Base-by-base conservation (phyloP, 1,140 invertebrate species). In the Augochlora pura region DNA sequence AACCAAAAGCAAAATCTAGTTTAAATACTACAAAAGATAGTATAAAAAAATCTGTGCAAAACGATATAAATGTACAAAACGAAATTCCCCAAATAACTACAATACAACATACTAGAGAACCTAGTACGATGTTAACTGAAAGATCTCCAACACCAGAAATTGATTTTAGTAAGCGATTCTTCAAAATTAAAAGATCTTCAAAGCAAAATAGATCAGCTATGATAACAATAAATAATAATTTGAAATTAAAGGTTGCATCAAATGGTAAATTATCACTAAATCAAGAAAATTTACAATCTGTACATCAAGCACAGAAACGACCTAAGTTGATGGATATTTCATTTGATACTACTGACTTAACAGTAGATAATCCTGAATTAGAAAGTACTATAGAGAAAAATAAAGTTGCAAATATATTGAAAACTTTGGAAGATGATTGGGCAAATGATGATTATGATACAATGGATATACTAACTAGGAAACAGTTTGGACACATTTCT, bases 341-440 rank as follows among this genome's bases (percentile, higher is more conserved):
- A 14, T 83, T 91, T 23, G 90, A 92, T 64, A 81, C 89, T 7
- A 84, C 82, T 9, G 92, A 93, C 83, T 78, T 93, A 25, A 84
- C 79, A 8, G 88, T 92, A 27, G 87, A 90, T 52, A 88, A 92
- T 52, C 86, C 89, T 8, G 64, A 80, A 8, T 49, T 88, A 12
- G 87, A 91, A 69, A 21, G 42, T 14, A 81, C 81, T 0, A 69
- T 88, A n/a, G 71, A 88, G 2, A 60, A 83, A 23, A 84, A 62
- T 18, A 83, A 87, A 59, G 84, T 93, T 14, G 83, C 77, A 23
- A 77, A 89, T 67, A 84, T 93, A 39, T 64, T 93, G 57, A 87
- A 90, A 77, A 80, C 90, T 63, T 80, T 93, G 8, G 91, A 92
- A 70, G 81, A 92, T 64, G 92, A 93, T 81, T 93, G 92, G 92